Base-by-base conservation (phyloP, 64 coral and sea anemone species). In the Montipora capricornis region DNA sequence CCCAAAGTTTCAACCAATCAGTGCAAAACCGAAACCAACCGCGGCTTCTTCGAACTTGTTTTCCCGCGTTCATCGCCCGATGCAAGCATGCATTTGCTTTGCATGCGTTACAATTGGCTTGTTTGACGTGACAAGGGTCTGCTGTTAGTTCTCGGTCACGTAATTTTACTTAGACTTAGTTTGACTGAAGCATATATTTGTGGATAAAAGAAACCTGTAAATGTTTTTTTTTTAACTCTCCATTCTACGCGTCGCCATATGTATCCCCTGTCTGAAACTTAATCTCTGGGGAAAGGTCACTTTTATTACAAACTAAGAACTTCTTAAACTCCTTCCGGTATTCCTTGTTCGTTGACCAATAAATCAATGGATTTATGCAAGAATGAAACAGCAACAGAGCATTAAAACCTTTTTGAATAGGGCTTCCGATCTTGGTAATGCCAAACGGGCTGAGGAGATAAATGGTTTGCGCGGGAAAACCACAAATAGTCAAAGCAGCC, bases 341-440 rank as follows among this genome's bases (percentile, higher is more conserved):
- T 71, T 86, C 66, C 44, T 86, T 86, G 66, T 86, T 86, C 11
- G 82, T 86, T 13, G 71, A 22, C 17, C 82, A 86, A 50, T 86
- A 86, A 71, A 86, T 86, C 66, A 86, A 71, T 7, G 82, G 82
- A 73, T 86, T 86, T 64, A 86, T 86, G 66, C 82, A 86, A 5
- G 82, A 86, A 86, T 86, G 67, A 50, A 86, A 11, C 15, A 86
- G 47, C 66, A 50, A 15, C 2, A 86, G 82, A 52, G 47, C 82
- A 68, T 86, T 86, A 5, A 86, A 86, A 7, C 17, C 45, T 47
- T 86, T 86, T 10, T 86, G 82, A 66, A 86, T 5, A 5, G 82
- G 82, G 64, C 82, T 86, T 19, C 66, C 66, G 19, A 86, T 49
- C 47, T 86, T 51, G 37, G 82, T 86, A 10, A 86, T 51, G 19